phyloP scores from a whole-genome alignment of 1,140 invertebrate species.

The Drosophila pseudoananassae region DNA sequence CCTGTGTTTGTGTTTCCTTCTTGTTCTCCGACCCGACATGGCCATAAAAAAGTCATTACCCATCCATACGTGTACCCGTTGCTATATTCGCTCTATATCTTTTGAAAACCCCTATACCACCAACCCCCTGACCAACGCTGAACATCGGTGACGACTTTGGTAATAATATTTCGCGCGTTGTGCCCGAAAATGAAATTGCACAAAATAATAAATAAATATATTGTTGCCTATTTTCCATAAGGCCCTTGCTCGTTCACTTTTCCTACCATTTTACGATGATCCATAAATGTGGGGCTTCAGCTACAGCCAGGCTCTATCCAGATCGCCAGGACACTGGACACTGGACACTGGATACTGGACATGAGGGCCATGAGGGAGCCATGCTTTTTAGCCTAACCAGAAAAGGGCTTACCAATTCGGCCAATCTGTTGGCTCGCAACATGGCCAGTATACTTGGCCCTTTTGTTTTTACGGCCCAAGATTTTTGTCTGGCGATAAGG shows the following conservation, averaged over 20 bases:
- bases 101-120: background rate
- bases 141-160: constrained; percentile 54
- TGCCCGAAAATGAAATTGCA: constrained; percentile 59
- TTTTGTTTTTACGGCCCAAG: constrained; percentile 50
- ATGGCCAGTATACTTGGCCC: constrained; percentile 2
- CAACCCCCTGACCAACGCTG: constrained; percentile 11
- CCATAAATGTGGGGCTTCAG: constrained; percentile 38
- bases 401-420: constrained; percentile 2
- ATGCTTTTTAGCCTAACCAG: constrained; percentile 55
- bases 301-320: constrained; percentile 10
- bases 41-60: constrained; percentile 83
- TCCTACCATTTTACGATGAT: constrained; percentile 54
- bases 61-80: constrained; percentile 40
- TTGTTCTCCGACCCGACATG: constrained; percentile 38
- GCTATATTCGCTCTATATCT: constrained; percentile 20
- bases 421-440: background rate
- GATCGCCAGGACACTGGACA: constrained; percentile 1
- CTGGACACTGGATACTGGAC: constrained; percentile 20
- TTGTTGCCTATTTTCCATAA: constrained; percentile 60
- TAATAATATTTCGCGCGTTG: constrained; percentile 39
- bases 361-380: constrained; percentile 48
- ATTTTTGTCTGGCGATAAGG: constrained; percentile 43
- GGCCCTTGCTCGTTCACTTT: constrained; percentile 4
- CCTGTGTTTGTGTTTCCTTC: constrained; percentile 40
- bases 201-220: constrained; percentile 75